phyloP scores from a whole-genome alignment of 30 jellyfish, hydroid and myxozoan species.

The Morbakka virulenta region DNA sequence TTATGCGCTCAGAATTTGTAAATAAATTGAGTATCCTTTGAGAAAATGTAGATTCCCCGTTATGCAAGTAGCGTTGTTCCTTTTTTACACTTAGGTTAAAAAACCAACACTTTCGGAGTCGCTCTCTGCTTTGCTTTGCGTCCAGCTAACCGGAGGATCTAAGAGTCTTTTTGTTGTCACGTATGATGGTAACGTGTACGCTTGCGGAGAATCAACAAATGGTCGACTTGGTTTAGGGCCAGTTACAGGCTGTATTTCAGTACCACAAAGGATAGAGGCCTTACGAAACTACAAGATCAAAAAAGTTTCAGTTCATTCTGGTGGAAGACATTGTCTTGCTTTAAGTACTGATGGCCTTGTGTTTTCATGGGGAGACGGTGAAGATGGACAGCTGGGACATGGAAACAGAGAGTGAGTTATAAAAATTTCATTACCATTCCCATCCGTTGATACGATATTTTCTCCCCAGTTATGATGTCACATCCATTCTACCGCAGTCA shows the following conservation, averaged over 20 bases:
- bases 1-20: no score
- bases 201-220: slow-evolving; percentile 78
- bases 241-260: slow-evolving; percentile 55
- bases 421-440: no score
- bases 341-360: slow-evolving; percentile 67
- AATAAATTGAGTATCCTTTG: no score
- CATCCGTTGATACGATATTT: no score
- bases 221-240: slow-evolving; percentile 83
- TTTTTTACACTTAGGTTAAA: slow-evolving; percentile 40
- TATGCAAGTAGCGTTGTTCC: no score
- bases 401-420: slow-evolving; percentile 63
- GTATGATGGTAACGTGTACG: slow-evolving; percentile 75
- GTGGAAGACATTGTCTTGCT: slow-evolving; percentile 87
- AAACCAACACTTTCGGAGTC: slow-evolving; percentile 64
- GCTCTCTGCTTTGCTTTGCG: slow-evolving; percentile 58
- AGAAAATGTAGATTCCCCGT: no score
- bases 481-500: no score
- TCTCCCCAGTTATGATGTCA: no score
- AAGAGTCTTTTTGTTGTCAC: slow-evolving; percentile 74
- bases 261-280: slow-evolving; percentile 74
- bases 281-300: slow-evolving; percentile 41
- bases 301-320: slow-evolving; percentile 89
- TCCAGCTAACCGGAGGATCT: slow-evolving; percentile 78
- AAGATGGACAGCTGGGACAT: slow-evolving; percentile 87
- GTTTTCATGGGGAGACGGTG: slow-evolving; percentile 94